Percentiles rank a stretch among this genome's conserved stretches.
These are phyloP conservation scores for Perca fluviatilis DNA, from an alignment of 2,113 vertebrate genomes.

Conservation along the genomic window DNA sequence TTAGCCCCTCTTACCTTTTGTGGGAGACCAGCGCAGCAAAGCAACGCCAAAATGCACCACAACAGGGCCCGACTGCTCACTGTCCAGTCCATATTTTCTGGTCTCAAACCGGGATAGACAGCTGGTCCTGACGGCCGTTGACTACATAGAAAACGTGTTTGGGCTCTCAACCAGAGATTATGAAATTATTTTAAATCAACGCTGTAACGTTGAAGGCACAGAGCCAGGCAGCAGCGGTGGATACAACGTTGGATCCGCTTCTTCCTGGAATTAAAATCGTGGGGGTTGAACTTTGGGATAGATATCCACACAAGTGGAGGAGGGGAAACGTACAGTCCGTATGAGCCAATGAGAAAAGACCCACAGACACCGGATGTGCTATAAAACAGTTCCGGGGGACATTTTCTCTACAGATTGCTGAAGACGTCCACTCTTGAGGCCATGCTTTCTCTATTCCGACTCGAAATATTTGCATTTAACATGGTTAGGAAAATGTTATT, in stretches of 20 bases:
- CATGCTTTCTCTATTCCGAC: rapidly evolving
- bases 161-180: conserved; percentile 3
- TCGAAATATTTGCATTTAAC: rapidly evolving
- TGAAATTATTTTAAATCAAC: neutral
- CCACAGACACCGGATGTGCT: conserved; percentile 52
- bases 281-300: conserved; percentile 73
- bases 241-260: conserved; percentile 33
- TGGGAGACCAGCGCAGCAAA: conserved; percentile 69
- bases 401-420: neutral
- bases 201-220: neutral
- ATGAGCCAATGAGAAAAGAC: conserved; percentile 57
- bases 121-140: conserved; percentile 14
- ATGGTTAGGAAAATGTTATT: rapidly evolving
- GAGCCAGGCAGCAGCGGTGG: neutral
- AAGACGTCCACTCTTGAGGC: rapidly evolving
- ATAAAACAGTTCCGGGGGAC: conserved; percentile 65
- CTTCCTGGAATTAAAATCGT: conserved; percentile 77
- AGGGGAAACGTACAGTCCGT: conserved; percentile 16
- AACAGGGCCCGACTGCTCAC: conserved; percentile 78
- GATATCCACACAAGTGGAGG: conserved; percentile 64
- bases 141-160: conserved; percentile 69
- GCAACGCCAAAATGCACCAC: conserved; percentile 76
- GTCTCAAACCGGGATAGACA: conserved; percentile 60
- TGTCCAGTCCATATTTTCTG: conserved; percentile 80
- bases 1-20: conserved; percentile 77